Base-by-base conservation (phyloP, 2,113 vertebrate species). In the Eurypyga helias region DNA sequence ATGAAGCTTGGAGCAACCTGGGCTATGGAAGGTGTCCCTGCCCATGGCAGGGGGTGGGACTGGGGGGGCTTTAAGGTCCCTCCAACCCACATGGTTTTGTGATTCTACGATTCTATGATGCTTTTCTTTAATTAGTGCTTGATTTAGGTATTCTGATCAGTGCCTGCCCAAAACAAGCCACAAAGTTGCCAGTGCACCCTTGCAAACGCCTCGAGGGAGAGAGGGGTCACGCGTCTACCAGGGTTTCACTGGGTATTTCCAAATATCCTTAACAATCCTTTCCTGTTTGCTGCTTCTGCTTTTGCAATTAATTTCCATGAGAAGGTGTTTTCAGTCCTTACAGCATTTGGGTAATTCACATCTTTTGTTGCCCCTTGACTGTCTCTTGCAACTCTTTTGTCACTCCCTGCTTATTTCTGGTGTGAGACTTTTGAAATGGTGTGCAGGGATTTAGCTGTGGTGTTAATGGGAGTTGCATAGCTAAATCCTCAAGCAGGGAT, bases 301-400 rank as follows among this genome's bases (percentile, higher is more conserved):
- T 70, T 57, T 66, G 29, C 17, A 23, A 18, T 29, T 67, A 2
- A 0, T 14, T 48, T 31, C 57, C 25, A 6, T 9, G 26, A 4
- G 26, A 43, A 70, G 36, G 3, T 23, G 16, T 20, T 70, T 52
- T 8, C 28, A 17, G 49, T 12, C 73, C 70, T 36, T 13, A 0
- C 4, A 13, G 12, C 3, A 1, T 23, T 41, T 45, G 52, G 52
- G 34, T 24, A 19, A 8, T 14, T 72, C 7, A 0, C 1, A 0
- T 12, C 24, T 58, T 52, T 45, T 13, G 0, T 11, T 33, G 41
- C 31, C 52, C 34, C 28, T 8, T 21, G 21, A 4, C 33, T 34
- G 19, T 17, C 6, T 13, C 36, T 24, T 13, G 20, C 23, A 18
- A 3, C 11, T 13, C n/a, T 46, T 19, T 10, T 29, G 38, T 19